phyloP scores from a whole-genome alignment of 1,140 invertebrate species.

The Parasteatoda tepidariorum region DNA sequence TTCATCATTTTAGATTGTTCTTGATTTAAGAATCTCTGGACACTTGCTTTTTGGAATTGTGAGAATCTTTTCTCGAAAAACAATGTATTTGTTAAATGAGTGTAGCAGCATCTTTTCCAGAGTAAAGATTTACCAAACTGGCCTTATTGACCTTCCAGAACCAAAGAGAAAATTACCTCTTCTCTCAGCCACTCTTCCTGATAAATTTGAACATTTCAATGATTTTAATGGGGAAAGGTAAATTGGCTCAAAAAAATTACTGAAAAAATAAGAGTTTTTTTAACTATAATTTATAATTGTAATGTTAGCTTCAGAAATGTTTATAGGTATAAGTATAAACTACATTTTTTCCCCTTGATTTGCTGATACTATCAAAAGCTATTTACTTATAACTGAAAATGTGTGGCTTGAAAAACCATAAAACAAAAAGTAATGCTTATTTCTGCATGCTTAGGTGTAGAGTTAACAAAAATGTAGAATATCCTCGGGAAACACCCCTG shows the following conservation, averaged over 20 bases:
- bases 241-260: background rate
- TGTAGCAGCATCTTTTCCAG: slow-evolving; percentile 99
- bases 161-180: slow-evolving; percentile 82
- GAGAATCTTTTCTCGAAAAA: slow-evolving; percentile 97
- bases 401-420: background rate
- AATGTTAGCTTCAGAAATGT: background rate
- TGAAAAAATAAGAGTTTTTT: background rate
- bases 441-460: background rate
- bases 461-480: background rate
- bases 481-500: background rate
- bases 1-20: slow-evolving; percentile 18
- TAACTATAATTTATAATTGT: background rate
- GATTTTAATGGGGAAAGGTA: background rate
- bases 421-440: background rate
- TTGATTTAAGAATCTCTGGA: slow-evolving; percentile 89
- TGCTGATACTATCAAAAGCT: background rate
- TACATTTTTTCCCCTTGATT: background rate
- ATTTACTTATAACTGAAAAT: background rate
- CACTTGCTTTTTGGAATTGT: slow-evolving; percentile 98
- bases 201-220: slow-evolving; percentile 62
- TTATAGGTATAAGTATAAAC: background rate
- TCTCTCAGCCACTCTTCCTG: slow-evolving; percentile 65
- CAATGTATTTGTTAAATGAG: slow-evolving; percentile 97
- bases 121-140: slow-evolving; percentile 98
- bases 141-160: slow-evolving; percentile 96